These are phyloP conservation scores for Pleuronectes platessa DNA, from an alignment of 2,113 vertebrate species.

Conservation along the genomic window DNA sequence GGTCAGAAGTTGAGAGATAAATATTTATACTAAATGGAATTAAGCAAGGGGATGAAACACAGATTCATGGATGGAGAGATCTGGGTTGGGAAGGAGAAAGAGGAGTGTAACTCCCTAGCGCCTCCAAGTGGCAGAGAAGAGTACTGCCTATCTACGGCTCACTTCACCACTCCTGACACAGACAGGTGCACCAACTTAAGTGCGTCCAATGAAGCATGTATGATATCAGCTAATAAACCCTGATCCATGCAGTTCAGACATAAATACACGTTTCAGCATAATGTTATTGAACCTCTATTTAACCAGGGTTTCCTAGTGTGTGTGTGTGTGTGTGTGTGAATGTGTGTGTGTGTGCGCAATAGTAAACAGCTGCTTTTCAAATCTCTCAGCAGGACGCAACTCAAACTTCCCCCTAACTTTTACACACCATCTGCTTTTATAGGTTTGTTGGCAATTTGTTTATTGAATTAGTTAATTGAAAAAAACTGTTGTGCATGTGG, in stretches of 20 bases:
- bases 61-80: slow-evolving; percentile 15
- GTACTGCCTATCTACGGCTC: slow-evolving; percentile 2
- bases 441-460: not conserved
- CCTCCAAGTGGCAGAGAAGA: slow-evolving; percentile 61
- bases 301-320: not conserved
- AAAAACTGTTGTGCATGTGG: slow-evolving; percentile 2
- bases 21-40: not conserved
- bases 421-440: slow-evolving; percentile 3
- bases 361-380: slow-evolving; percentile 16
- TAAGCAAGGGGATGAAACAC: slow-evolving; percentile 15
- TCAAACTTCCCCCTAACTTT: not conserved
- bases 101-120: slow-evolving; percentile 40
- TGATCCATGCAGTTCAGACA: not conserved
- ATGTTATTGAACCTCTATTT: not conserved
- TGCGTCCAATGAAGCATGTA: not conserved
- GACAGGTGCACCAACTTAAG: slow-evolving; percentile 29
- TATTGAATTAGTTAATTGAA: not conserved
- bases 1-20: not conserved
- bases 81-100: not conserved
- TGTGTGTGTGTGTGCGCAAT: not conserved
- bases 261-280: not conserved
- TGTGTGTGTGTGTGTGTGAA: not conserved
- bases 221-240: not conserved
- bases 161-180: not conserved
- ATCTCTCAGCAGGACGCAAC: slow-evolving; percentile 4